These are phyloP conservation scores for Chlamydotis undulata DNA, from an alignment of 2,113 vertebrate genomes.

Conservation along the genomic window DNA sequence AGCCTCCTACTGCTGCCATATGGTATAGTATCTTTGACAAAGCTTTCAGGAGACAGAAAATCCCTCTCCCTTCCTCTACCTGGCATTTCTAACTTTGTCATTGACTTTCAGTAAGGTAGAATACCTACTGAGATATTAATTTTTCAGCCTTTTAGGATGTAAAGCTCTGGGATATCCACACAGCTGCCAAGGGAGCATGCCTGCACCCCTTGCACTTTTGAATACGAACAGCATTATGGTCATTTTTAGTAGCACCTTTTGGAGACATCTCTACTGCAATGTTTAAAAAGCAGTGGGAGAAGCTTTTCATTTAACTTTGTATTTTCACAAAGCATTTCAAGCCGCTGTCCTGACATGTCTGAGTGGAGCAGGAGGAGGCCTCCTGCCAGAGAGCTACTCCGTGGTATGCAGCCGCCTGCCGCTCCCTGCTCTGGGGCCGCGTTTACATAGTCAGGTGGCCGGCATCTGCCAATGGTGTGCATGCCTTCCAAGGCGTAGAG, in stretches of 20 bases:
- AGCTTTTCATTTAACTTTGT: slow-evolving; percentile 17
- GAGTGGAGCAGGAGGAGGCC: slow-evolving; percentile 65
- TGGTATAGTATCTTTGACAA: neutral
- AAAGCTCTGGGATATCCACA: neutral
- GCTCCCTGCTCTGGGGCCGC: slow-evolving; percentile 52
- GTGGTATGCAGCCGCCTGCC: slow-evolving; percentile 58
- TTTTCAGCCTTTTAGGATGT: neutral
- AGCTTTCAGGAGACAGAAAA: neutral
- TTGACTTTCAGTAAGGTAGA: neutral
- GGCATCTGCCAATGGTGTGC: neutral
- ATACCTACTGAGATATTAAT: neutral
- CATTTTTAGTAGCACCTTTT: neutral
- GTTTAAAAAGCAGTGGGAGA: slow-evolving; percentile 1
- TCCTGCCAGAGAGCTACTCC: slow-evolving; percentile 62
- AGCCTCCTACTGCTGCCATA: neutral
- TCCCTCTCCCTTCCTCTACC: neutral
- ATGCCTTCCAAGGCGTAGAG: rapidly evolving
- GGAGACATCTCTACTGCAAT: slow-evolving; percentile 3
- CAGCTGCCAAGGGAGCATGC: neutral
- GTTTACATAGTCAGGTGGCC: neutral
- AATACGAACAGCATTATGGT: neutral
- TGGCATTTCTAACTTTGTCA: neutral
- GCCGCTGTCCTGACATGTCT: slow-evolving; percentile 71
- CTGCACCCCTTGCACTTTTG: neutral
- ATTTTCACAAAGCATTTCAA: slow-evolving; percentile 6